These are phyloP conservation scores for Drosophila chauvacae DNA, from an alignment of 1,140 invertebrate genomes.

Conservation along the genomic window DNA sequence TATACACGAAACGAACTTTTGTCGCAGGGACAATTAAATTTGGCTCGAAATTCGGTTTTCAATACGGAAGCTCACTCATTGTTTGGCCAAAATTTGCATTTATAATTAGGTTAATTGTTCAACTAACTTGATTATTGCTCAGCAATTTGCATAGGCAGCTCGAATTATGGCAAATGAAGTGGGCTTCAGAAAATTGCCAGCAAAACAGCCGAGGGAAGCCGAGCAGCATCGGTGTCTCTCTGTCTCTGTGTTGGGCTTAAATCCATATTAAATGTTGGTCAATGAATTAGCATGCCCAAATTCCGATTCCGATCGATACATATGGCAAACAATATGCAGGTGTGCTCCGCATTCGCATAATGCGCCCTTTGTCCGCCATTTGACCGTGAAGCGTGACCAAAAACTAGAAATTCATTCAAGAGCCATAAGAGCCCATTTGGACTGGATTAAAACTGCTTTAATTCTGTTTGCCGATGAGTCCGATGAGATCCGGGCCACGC, in stretches of 20 bases:
- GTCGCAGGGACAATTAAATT: slow-evolving; percentile 60
- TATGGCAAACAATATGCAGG: slow-evolving; percentile 49
- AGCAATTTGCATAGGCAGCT: slow-evolving; percentile 70
- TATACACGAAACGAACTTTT: neutral
- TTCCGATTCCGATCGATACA: slow-evolving; percentile 24
- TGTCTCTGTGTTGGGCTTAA: neutral
- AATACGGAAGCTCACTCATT: slow-evolving; percentile 62
- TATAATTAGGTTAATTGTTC: slow-evolving; percentile 80
- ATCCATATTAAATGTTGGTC: slow-evolving; percentile 40
- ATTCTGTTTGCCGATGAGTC: slow-evolving; percentile 28
- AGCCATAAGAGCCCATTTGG: slow-evolving; percentile 27
- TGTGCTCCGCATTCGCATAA: slow-evolving; percentile 30
- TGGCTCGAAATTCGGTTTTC: slow-evolving; percentile 26
- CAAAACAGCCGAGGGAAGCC: neutral
- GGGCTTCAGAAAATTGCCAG: slow-evolving; percentile 30
- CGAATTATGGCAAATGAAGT: slow-evolving; percentile 69
- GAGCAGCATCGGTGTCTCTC: neutral
- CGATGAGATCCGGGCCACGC: neutral
- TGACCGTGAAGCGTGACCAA: slow-evolving; percentile 44
- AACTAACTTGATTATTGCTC: slow-evolving; percentile 74
- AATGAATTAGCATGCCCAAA: slow-evolving; percentile 59
- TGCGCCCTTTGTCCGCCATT: slow-evolving; percentile 36
- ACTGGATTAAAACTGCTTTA: slow-evolving; percentile 45
- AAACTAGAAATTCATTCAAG: slow-evolving; percentile 11
- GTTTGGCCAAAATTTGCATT: slow-evolving; percentile 75